Conservation (phyloP, 1,140 invertebrate species). For the Drosophila persimilis region DNA sequence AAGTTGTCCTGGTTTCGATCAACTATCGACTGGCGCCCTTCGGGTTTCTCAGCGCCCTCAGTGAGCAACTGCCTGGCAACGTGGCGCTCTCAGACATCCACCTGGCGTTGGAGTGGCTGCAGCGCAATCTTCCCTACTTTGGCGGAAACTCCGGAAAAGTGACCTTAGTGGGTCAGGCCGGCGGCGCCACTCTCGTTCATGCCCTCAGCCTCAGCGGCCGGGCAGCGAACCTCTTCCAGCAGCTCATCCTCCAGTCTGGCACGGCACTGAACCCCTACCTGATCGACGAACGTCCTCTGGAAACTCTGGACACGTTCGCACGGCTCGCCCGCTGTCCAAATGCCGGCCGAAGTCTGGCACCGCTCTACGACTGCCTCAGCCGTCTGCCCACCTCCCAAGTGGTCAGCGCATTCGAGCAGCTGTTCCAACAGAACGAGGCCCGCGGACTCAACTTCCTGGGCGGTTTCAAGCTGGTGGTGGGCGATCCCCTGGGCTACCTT, state of each 20-base stretch:
- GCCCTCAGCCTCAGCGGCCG: conserved; percentile 82
- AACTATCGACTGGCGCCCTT: conserved; percentile 90
- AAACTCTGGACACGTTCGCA: conserved; percentile 60
- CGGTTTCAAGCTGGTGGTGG: conserved; percentile 75
- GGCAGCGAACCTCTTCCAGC: conserved; percentile 62
- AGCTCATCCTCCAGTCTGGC: conserved; percentile 77
- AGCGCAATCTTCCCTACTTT: conserved; percentile 86
- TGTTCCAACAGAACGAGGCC: conserved; percentile 60
- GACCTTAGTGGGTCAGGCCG: conserved; percentile 86
- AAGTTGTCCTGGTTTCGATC: conserved; percentile 90
- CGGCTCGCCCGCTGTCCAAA: conserved; percentile 61
- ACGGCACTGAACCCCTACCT: conserved; percentile 77
- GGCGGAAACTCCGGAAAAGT: conserved; percentile 87
- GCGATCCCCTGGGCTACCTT: conserved; percentile 67
- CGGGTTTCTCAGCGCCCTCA: conserved; percentile 84
- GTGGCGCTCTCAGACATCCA: conserved; percentile 87
- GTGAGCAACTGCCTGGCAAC: conserved; percentile 86
- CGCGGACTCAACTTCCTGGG: conserved; percentile 54
- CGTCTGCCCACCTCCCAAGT: conserved; percentile 62
- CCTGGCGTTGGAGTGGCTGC: conserved; percentile 86
- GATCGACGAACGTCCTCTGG: conserved; percentile 64
- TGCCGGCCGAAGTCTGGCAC: conserved; percentile 13
- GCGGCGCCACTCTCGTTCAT: conserved; percentile 84
- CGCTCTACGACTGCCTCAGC: conserved; percentile 57
- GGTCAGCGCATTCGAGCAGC: conserved; percentile 51